A percentile compares a stretch with the other conserved stretches of the same genome.
Conservation (phyloP, 2,888 invertebrate genomes). For the Cepaea hortensis region DNA sequence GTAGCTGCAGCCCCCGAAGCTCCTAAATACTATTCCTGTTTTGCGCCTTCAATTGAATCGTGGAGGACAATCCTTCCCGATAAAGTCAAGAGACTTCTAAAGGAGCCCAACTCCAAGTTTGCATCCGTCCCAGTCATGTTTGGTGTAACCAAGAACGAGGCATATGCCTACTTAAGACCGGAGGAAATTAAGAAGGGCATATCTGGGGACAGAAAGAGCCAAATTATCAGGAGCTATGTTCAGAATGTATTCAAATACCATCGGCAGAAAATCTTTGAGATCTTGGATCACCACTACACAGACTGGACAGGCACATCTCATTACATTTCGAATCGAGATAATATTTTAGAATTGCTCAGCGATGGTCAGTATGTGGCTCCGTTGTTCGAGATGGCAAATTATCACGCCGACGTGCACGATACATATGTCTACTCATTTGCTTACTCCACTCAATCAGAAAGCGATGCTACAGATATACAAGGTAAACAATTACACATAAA, state of each 20-base stretch:
- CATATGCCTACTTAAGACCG: constrained; percentile 93
- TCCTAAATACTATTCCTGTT: constrained; percentile 72
- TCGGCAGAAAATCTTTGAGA: constrained; percentile 93
- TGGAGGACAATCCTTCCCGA: constrained; percentile 60
- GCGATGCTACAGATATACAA: constrained; percentile 41
- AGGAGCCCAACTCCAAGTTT: constrained; percentile 58
- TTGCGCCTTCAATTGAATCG: constrained; percentile 66
- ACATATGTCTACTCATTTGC: constrained; percentile 76
- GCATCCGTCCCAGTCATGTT: constrained; percentile 69
- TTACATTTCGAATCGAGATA: constrained; percentile 89
- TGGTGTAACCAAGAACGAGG: constrained; percentile 77
- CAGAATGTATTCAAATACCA: constrained; percentile 94
- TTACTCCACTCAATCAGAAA: constrained; percentile 88
- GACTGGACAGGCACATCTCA: constrained; percentile 85
- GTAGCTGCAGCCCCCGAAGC: constrained; percentile 65
- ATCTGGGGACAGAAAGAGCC: constrained; percentile 90
- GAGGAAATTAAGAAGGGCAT: constrained; percentile 90
- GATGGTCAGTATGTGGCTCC: constrained; percentile 91
- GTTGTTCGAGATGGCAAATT: constrained; percentile 90
- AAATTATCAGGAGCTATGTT: constrained; percentile 89
- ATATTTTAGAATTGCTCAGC: constrained; percentile 88
- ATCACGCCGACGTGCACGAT: constrained; percentile 85
- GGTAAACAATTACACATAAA: constrained; percentile 11
- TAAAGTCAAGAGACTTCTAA: constrained; percentile 60
- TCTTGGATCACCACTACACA: constrained; percentile 95